phyloP scores from a whole-genome alignment of 2,888 invertebrate species.

The Noctua pronuba region DNA sequence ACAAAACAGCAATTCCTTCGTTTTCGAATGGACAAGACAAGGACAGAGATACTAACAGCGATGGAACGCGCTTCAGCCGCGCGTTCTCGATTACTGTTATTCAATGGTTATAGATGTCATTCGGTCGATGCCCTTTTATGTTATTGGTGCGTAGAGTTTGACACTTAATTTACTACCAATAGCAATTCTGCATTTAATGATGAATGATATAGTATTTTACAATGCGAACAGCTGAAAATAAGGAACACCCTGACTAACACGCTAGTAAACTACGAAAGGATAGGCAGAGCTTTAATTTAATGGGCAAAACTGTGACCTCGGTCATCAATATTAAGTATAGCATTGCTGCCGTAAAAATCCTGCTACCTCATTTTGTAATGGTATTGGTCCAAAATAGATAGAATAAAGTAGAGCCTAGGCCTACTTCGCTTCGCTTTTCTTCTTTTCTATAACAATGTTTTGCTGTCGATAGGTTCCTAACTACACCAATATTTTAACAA shows the following conservation, averaged over 20 bases:
- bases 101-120: neutral
- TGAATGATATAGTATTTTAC: too few species aligned
- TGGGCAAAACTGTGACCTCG: neutral
- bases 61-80: conserved; percentile 20
- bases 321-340: neutral
- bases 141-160: neutral
- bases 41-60: neutral
- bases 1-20: neutral
- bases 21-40: neutral
- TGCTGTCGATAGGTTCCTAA: neutral
- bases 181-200: neutral
- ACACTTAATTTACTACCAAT: neutral
- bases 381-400: neutral
- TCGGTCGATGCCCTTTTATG: conserved; percentile 25
- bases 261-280: neutral
- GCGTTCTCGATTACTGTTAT: conserved; percentile 14
- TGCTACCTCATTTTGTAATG: neutral
- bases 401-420: neutral
- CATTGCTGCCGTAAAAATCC: neutral
- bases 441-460: neutral
- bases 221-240: neutral
- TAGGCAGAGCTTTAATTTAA: neutral
- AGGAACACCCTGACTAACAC: neutral
- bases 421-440: too few species aligned
- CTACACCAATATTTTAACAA: neutral